phyloP scores from a whole-genome alignment of 2,888 invertebrate genomes.

The Uloborus plumipes region DNA sequence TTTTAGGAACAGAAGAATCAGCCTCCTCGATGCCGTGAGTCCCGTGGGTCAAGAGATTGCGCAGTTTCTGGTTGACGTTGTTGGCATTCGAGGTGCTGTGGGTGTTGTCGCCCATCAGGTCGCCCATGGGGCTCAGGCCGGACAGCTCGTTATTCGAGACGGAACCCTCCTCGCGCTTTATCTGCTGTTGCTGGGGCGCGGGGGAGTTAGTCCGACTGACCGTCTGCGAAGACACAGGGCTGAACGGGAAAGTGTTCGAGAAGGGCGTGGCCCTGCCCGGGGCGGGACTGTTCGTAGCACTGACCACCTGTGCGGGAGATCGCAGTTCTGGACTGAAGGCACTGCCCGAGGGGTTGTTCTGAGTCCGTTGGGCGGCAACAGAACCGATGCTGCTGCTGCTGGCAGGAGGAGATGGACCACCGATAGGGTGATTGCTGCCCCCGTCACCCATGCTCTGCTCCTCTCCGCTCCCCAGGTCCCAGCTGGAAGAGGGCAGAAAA shows the following conservation, averaged over 20 bases:
- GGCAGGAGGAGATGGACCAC: conserved; percentile 45
- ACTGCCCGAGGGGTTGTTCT: conserved; percentile 42
- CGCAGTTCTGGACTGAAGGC: conserved; percentile 62
- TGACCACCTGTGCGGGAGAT: conserved; percentile 43
- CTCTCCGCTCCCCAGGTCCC: conserved; percentile 52
- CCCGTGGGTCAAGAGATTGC: conserved; percentile 74
- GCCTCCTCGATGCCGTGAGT: conserved; percentile 66
- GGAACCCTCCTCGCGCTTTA: conserved; percentile 38
- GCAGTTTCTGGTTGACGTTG: conserved; percentile 70
- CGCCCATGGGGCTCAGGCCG: conserved; percentile 39
- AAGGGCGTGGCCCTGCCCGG: conserved; percentile 72
- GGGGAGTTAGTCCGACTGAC: conserved; percentile 51
- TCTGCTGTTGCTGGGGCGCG: conserved; percentile 27
- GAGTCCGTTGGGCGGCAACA: conserved; percentile 35
- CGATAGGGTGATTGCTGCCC: conserved; percentile 18
- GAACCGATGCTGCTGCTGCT: conserved; percentile 34
- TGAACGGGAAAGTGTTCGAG: conserved; percentile 77
- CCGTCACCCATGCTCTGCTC: conserved; percentile 13
- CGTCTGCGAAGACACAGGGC: conserved; percentile 72
- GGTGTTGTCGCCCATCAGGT: conserved; percentile 26
- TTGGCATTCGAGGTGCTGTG: conserved; percentile 25
- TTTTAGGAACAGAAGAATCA: conserved; percentile 57
- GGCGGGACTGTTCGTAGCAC: conserved; percentile 73
- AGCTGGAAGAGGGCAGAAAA: conserved; percentile 63
- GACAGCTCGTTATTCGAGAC: conserved; percentile 24